Base-by-base conservation (phyloP, 2,888 invertebrate genomes). In the Notodonta ziczac region DNA sequence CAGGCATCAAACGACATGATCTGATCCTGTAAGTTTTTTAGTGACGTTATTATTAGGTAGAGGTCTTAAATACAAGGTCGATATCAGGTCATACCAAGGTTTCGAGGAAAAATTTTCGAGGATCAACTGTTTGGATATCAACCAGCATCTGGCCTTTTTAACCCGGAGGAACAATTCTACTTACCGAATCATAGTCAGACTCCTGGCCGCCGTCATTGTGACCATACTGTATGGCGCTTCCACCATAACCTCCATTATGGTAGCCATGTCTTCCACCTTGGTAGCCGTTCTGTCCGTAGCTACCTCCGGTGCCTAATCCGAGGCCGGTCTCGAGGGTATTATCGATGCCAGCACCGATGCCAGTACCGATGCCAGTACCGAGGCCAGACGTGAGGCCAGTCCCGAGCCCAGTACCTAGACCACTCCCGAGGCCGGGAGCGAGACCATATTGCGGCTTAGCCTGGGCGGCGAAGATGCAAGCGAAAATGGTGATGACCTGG, bases 111-210 rank as follows among this genome's bases (percentile, higher is more conserved):
- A 24, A 24, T 24, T 24, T 24, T 24, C 24, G 24, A 24, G 24
- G 24, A 24, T 24, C 2, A 24, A 24, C 24, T 24, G 24, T 24
- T 24, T 24, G 24, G 24, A 24, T 24, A 24, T 24, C 24, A 2
- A 24, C 24, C 24, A 24, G 24, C 24, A 24, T 24, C 24, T 24
- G 1, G 24, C 24, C 24, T 24, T 24, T 24, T 24, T 24, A 24
- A 24, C 24, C 24, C 24, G 24, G 24, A 24, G 1, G 24, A 2
- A 24, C 24, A 24, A 24, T 2, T 24, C 24, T 24, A 57, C 62
- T 61, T 58, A 74, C 74, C 62, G 61, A 44, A 32, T 63, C 61
- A 52, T 52, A 76, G 5, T 73, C 69, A n/a, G 48, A 61, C 8
- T 66, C 71, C 4, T 60, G 52, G 13, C 62, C 61, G 6, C 58